These are phyloP conservation scores for Pemphigus obesinymphae DNA, from an alignment of 1,140 invertebrate genomes.

Conservation along the genomic window DNA sequence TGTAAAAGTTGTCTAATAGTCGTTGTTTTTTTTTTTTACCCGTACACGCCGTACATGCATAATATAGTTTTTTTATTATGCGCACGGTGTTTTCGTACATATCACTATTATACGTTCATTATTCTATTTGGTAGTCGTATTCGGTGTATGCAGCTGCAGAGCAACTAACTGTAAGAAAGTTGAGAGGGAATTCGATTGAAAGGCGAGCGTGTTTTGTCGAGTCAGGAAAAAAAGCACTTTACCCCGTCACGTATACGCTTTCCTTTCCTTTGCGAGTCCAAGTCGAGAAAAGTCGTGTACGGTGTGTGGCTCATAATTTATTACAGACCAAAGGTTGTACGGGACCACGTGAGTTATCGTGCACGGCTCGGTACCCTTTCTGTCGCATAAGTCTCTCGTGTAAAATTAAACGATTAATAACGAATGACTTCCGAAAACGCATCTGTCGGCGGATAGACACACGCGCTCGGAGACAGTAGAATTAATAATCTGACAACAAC, in stretches of 20 bases:
- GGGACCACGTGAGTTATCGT: not conserved
- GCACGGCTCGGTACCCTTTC: not conserved
- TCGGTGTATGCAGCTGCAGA: not conserved
- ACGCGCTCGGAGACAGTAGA: not conserved
- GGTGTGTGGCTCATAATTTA: not conserved
- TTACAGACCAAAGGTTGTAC: not conserved
- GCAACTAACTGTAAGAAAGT: too few species aligned
- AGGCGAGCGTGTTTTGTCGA: not conserved
- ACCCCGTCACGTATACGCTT: too few species aligned
- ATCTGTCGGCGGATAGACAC: not conserved
- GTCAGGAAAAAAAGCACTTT: not conserved
- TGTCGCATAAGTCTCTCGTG: too few species aligned
- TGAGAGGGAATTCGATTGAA: not conserved
- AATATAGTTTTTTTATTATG: not conserved
- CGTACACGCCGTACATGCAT: too few species aligned
- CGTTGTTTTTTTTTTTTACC: not conserved
- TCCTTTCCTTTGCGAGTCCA: too few species aligned
- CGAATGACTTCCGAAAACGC: not conserved
- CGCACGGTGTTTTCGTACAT: not conserved
- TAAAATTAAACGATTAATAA: constrained; percentile 34
- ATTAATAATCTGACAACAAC: constrained; percentile 1
- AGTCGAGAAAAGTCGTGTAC: not conserved
- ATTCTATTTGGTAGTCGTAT: not conserved
- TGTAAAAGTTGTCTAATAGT: constrained; percentile 11
- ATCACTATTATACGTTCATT: too few species aligned